Base-by-base conservation (phyloP, 2,888 invertebrate species). In the Plagodis pulveraria region DNA sequence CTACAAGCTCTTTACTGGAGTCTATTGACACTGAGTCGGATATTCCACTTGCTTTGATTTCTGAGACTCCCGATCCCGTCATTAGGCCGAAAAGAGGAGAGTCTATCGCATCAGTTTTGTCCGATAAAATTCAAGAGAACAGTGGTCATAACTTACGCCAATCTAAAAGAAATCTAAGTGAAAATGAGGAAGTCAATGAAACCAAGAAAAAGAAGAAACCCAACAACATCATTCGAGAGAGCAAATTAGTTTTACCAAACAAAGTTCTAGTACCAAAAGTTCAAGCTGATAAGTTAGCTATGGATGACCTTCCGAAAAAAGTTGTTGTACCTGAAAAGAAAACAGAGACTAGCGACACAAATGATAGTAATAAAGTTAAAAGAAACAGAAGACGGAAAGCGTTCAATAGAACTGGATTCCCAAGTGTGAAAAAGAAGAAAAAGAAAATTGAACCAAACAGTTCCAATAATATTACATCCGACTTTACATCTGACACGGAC, bases 331-430 rank as follows among this genome's bases (percentile, higher is more conserved):
- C 72, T 0, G 75, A 85, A 8, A 91, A 90, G 63, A 82, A 81
- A 47, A 65, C 76, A 12, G 89, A 86, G 61, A 60, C 60, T 1
- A 78, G 63, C 54, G 83, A 86, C 58, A 66, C 76, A 0, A 74
- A 65, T 63, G 87, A 86, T 55, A 40, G 40, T 40, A 81, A 67
- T 48, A 89, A 86, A 74, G 62, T 76, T 33, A 91, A 94, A 62
- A 94, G 93, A 76, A 81, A 93, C 2, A 94, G 94, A 72, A 94
- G 97, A 70, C 94, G 97, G 43, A 96, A 97, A 80, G 95, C 96
- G 22, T 96, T 96, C 44, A 98, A 98, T 78, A 93, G 97, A 71
- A 98, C 97, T 12, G 98, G 98, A 5, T 98, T 98, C 81, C 98
- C 98, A 0, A 96, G 95, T 32, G 91, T 96, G 11, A 96, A 96